A percentile compares a stretch with the other conserved stretches of the same genome.
These are phyloP conservation scores for Zaprionus tsacasi DNA, from an alignment of 1,140 invertebrate genomes.

Conservation along the genomic window DNA sequence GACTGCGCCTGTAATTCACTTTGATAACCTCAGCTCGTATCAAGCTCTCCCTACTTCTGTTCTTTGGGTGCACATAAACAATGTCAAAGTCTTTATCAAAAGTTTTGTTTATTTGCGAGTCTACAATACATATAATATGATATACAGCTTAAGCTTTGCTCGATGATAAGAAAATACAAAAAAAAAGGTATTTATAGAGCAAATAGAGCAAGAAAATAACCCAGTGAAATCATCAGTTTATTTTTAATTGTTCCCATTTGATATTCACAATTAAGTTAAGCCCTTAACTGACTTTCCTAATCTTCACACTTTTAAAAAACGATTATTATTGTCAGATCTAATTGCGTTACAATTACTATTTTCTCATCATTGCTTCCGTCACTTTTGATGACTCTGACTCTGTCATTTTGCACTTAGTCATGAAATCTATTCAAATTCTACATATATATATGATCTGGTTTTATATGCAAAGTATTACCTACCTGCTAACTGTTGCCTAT, in stretches of 20 bases:
- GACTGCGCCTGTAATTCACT: no score
- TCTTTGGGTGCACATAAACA: no score
- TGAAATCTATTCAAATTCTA: slow-evolving; percentile 28
- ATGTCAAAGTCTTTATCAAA: background rate
- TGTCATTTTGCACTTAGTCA: slow-evolving; percentile 34
- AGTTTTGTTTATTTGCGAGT: background rate
- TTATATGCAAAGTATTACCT: slow-evolving; percentile 37
- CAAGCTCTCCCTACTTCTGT: no score
- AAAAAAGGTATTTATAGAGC: background rate
- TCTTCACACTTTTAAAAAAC: slow-evolving; percentile 1
- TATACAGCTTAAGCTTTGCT: background rate
- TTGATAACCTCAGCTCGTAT: no score
- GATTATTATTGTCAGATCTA: slow-evolving; percentile 32
- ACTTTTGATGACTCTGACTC: background rate
- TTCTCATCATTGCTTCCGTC: slow-evolving; percentile 32
- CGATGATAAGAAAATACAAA: background rate
- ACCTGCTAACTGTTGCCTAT: slow-evolving; percentile 35
- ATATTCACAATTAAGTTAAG: background rate
- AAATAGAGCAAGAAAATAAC: background rate
- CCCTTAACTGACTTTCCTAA: background rate
- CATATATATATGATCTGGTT: slow-evolving; percentile 36
- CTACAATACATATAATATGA: background rate
- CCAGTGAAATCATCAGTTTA: background rate
- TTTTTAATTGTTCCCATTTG: background rate
- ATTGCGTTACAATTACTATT: slow-evolving; percentile 7